Evolutionary conservation across 2,113 vertebrate genomes (phyloP).

Genomic region (Rattus rattus): DNA sequence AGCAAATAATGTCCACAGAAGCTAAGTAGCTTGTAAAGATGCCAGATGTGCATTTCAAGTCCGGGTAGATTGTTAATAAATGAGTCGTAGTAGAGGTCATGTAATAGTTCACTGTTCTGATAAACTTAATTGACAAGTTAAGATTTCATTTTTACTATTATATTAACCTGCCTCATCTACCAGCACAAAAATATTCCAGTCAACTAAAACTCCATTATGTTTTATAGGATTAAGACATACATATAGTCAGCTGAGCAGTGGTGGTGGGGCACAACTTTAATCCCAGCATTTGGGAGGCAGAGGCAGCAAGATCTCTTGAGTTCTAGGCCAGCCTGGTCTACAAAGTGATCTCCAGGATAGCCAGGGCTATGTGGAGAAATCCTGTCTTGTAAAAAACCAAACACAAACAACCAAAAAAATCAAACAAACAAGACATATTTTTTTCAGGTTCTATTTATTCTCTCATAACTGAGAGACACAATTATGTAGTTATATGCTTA

Average conservation of each 20-base stretch:
- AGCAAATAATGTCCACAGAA: constrained; percentile 12
- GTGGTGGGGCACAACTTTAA: background rate
- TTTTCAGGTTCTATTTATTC: constrained; percentile 52
- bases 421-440: background rate
- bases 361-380: background rate
- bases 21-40: constrained; percentile 24
- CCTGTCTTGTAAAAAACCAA: background rate
- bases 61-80: constrained; percentile 18
- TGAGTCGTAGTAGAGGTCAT: background rate
- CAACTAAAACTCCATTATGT: constrained; percentile 41
- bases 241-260: background rate
- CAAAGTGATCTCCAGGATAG: background rate
- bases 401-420: background rate
- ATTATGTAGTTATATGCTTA: background rate
- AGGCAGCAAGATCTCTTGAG: background rate
- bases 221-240: constrained; percentile 4
- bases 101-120: constrained; percentile 26
- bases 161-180: background rate
- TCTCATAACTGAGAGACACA: background rate
- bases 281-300: background rate
- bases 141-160: constrained; percentile 54
- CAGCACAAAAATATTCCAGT: background rate
- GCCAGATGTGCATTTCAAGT: constrained; percentile 9
- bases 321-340: background rate
- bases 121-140: constrained; percentile 27